A percentile compares a stretch with the other conserved stretches of the same genome.
phyloP scores from a whole-genome alignment of 2,797 vertebrate species.

The Phalanger gymnotis region DNA sequence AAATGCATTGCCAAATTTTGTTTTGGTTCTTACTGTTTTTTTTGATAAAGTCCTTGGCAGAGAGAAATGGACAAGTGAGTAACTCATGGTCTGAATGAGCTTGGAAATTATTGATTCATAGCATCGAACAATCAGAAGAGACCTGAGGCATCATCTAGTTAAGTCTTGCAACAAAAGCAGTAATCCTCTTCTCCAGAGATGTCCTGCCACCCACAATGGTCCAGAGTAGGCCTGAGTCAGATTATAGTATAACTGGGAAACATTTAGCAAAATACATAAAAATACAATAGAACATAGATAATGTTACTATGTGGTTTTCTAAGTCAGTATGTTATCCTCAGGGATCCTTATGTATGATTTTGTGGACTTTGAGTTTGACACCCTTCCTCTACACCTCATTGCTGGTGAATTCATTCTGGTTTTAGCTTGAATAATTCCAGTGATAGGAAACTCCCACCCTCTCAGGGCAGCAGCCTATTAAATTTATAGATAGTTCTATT shows the following conservation, averaged over 20 bases:
- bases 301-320: neutral
- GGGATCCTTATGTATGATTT: neutral
- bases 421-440: neutral
- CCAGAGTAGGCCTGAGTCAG: neutral
- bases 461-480: neutral
- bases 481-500: conserved; percentile 29
- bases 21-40: neutral
- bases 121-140: neutral
- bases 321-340: neutral
- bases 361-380: neutral
- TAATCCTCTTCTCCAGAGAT: neutral
- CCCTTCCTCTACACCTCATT: neutral
- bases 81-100: neutral
- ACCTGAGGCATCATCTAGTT: neutral
- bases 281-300: neutral
- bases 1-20: neutral
- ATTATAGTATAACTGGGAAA: neutral
- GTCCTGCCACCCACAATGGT: neutral
- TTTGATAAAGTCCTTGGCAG: neutral
- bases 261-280: neutral
- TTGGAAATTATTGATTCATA: neutral
- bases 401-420: neutral
- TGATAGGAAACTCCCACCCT: neutral
- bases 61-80: neutral
- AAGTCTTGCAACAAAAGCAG: neutral